Base-by-base conservation (phyloP, 2,797 vertebrate species). In the Mastacembelus armatus region DNA sequence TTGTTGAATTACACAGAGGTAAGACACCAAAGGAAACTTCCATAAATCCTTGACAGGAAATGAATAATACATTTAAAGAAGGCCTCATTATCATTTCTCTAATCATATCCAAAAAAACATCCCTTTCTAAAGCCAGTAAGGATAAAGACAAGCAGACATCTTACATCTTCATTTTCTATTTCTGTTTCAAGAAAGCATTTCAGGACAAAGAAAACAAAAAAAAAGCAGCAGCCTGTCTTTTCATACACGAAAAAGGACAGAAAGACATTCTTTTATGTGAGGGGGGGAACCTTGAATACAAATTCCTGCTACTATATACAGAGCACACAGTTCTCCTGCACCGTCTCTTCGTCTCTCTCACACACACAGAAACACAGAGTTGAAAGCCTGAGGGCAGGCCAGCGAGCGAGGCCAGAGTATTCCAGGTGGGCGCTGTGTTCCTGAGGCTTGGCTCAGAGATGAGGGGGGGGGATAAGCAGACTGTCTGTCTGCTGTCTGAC, bases 341-440 rank as follows among this genome's bases (percentile, higher is more conserved):
- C 42, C 32, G 47, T 29, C 38, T 71, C 49, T 12, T 45, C 54
- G 10, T 35, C 30, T 49, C 40, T 27, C n/a, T 57, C 18, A 49
- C 32, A n/a, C 70, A 78, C 63, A 70, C 70, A 64, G 50, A 67
- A 55, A 74, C 66, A 40, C 12, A 43, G 36, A 71, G 62, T 5
- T n/a, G 18, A 61, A 62, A 3, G 83, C 90, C 88, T 70, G 66
- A 61, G 77, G 90, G 79, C 77, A 89, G 86, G 76, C 78, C 71
- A 83, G 68, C 69, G 49, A 87, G 83, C n/a, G 7, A 72, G 78
- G 83, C 81, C 87, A 90, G 86, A 85, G 84, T 83, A 86, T 86
- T 90, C 87, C 88, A 91, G 90, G 89, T 89, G 84, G 89, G 85
- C 27, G 47, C 60, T 27, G 57, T 64, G 69, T 77, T 87, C 85